Percentiles rank a stretch among this genome's conserved stretches.
Evolutionary conservation across 2,888 invertebrate genomes (phyloP).

Genomic region (Drosophila nigricruria): DNA sequence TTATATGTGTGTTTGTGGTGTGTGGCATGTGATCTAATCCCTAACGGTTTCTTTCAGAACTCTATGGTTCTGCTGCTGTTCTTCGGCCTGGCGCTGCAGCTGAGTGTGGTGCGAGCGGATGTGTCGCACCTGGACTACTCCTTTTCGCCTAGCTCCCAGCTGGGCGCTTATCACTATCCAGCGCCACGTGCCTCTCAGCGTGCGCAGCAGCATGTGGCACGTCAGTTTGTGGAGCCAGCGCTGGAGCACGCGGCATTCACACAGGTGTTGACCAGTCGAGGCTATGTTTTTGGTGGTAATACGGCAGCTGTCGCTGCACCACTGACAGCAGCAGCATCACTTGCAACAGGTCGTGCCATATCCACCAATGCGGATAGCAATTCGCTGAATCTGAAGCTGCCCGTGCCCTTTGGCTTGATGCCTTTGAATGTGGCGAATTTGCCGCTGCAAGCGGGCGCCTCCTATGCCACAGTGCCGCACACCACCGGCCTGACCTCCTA

Average conservation of each 20-base stretch:
- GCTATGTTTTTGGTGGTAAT: conserved; percentile 67
- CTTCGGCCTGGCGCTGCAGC: conserved; percentile 29
- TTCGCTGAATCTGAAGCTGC: conserved; percentile 79
- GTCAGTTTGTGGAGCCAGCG: conserved; percentile 71
- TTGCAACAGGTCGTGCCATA: conserved; percentile 48
- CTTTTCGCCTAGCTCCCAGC: conserved; percentile 54
- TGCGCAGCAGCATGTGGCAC: conserved; percentile 47
- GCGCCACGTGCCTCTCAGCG: conserved; percentile 51
- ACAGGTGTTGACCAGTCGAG: conserved; percentile 76
- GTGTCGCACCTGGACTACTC: conserved; percentile 70
- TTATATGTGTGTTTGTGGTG: conserved; percentile 3
- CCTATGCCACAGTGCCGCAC: conserved; percentile 74
- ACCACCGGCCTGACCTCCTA: conserved; percentile 80
- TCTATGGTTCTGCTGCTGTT: conserved; percentile 19
- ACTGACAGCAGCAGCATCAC: not conserved
- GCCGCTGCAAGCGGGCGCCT: conserved; percentile 80
- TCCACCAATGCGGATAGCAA: conserved; percentile 53
- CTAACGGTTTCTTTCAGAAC: conserved; percentile 48
- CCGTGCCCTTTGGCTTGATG: conserved; percentile 77
- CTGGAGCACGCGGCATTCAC: conserved; percentile 81
- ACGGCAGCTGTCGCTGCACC: conserved; percentile 31
- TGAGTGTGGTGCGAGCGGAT: conserved; percentile 45
- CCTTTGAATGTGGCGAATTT: conserved; percentile 78
- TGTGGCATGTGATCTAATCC: conserved; percentile 23
- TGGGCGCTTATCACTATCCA: conserved; percentile 77